Conservation (phyloP, 2,113 vertebrate species). For the Peromyscus maniculatus region DNA sequence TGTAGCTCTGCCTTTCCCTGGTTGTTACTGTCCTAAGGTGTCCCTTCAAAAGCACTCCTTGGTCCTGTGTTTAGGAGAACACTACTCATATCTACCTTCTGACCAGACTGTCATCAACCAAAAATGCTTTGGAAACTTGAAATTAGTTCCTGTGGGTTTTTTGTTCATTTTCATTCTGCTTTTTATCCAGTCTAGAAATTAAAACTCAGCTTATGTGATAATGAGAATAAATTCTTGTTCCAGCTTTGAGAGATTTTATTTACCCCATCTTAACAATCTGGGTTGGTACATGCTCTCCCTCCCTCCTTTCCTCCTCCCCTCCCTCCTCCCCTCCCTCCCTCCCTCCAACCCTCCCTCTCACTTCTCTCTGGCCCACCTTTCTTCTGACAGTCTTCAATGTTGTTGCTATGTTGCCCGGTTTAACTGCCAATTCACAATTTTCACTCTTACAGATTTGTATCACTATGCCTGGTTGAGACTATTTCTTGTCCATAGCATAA, state of each 20-base stretch:
- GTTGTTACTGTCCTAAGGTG: too few relatives aligned
- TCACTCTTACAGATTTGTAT: background rate
- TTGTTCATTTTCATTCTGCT: background rate
- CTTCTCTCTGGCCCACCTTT: too few relatives aligned
- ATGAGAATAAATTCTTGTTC: background rate
- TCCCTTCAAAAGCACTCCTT: background rate
- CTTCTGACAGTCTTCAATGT: background rate
- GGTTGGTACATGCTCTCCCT: background rate
- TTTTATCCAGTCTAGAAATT: background rate
- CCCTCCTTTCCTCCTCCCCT: rapidly evolving
- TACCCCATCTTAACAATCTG: background rate
- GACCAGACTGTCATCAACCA: background rate
- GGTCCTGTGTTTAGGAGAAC: background rate
- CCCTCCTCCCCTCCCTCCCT: too few relatives aligned
- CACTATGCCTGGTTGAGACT: background rate
- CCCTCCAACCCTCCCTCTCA: background rate
- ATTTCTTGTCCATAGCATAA: background rate
- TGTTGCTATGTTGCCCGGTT: background rate
- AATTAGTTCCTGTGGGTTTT: background rate
- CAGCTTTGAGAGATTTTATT: conserved; percentile 24
- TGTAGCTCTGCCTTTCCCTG: background rate
- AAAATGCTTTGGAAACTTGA: conserved; percentile 23
- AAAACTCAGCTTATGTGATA: background rate
- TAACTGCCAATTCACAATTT: background rate
- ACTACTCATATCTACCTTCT: background rate